A percentile compares a stretch with the other conserved stretches of the same genome.
Conservation (phyloP, 2,797 vertebrate genomes). For the Acomys russatus region DNA sequence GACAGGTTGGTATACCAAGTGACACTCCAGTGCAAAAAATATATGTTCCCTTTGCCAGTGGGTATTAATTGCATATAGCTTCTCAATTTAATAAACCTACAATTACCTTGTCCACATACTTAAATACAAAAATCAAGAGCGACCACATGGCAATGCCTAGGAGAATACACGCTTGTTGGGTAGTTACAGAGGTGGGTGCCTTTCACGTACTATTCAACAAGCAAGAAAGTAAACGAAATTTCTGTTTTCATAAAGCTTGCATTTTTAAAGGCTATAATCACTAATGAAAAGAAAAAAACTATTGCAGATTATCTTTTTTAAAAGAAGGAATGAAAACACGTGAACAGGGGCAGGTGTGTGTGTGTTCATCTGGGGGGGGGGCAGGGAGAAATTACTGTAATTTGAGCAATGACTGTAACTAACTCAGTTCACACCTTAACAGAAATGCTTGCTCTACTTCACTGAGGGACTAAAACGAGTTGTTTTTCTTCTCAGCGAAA, state of each 20-base stretch:
- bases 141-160: neutral
- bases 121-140: neutral
- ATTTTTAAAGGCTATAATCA: neutral
- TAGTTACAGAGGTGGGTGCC: neutral
- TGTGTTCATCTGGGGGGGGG: neutral
- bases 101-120: neutral
- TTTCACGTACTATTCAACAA: neutral
- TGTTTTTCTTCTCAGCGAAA: slow-evolving; percentile 29
- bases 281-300: neutral
- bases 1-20: neutral
- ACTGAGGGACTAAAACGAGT: slow-evolving; percentile 40
- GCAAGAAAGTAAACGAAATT: neutral
- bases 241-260: neutral
- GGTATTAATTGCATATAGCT: neutral
- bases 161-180: neutral
- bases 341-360: neutral
- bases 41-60: neutral
- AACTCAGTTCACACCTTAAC: slow-evolving; percentile 24
- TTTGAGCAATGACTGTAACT: neutral
- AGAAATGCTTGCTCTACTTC: slow-evolving; percentile 17
- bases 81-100: neutral
- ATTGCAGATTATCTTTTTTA: neutral
- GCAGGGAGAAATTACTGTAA: neutral
- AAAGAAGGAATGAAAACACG: neutral
- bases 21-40: neutral